Base-by-base conservation (phyloP, 2,113 vertebrate genomes). In the Tachysurus fulvidraco region DNA sequence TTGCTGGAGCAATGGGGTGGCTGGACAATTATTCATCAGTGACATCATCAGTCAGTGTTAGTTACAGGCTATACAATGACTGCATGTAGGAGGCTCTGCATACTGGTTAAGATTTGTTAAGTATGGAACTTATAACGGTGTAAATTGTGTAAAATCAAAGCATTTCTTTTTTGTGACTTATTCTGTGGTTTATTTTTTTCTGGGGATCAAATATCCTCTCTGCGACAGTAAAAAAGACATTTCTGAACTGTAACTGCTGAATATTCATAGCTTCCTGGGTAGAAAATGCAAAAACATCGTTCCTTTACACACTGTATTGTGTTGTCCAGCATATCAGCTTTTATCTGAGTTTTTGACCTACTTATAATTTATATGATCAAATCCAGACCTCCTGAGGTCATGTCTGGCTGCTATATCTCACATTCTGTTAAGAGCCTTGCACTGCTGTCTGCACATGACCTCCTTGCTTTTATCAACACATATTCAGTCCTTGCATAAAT, bases 31-130 rank as follows among this genome's bases (percentile, higher is more conserved):
- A 59, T 60, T 86, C 87, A 86, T 92, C 84, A 50, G 1, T 76
- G 65, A 88, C 88, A 90, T 91, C 87, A 90, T 90, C 55, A 78
- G 25, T 54, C 74, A 81, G 19, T 60, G 55, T 81, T 81, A 88
- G 71, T 50, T 85, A 73, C 71, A 52, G 79, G 17, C 17, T 8
- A 60, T 55, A 62, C 50, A 64, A 62, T 78, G 19, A 30, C n/a
- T 52, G 81, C 21, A 57, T 16, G 50, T 60, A 10, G 50, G 3
- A 7, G 36, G 64, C 50, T 77, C n/a, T 85, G 71, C 3, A 6
- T 36, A 59, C 52, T 54, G 36, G 57, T 81, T 30, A 55, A 57
- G 59, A 52, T 44, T 52, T 54, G 23, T 28, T 8, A n/a, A 50
- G 28, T 78, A 36, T 62, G 41, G 44, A 2, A 36, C 36, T 44